These are phyloP conservation scores for Ctenomys sociabilis DNA, from an alignment of 2,113 vertebrate species.

Conservation along the genomic window DNA sequence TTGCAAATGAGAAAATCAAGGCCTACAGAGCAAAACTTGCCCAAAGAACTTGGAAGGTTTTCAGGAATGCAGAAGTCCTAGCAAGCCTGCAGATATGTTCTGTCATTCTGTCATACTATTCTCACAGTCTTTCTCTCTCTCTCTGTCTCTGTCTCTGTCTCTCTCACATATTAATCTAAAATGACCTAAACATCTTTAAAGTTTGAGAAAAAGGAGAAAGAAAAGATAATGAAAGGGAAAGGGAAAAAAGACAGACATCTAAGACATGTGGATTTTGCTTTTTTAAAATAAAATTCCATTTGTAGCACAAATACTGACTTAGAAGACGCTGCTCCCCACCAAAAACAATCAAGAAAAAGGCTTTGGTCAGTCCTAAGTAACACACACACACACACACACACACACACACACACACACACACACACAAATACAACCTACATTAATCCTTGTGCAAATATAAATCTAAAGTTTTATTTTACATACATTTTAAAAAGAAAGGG, in stretches of 20 bases:
- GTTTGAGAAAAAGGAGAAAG: background rate
- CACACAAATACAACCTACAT: background rate
- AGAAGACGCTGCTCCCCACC: too few species aligned
- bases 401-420: background rate
- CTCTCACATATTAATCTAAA: background rate
- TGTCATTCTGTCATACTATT: background rate
- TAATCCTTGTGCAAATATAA: background rate
- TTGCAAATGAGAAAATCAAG: background rate
- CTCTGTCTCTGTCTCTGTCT: background rate
- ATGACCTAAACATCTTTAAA: background rate
- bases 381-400: background rate
- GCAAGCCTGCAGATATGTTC: background rate
- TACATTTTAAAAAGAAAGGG: background rate
- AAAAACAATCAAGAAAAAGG: background rate
- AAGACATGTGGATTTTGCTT: background rate
- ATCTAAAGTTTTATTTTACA: background rate
- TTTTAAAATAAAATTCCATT: conserved; percentile 27
- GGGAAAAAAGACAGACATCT: background rate
- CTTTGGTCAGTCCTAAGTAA: background rate
- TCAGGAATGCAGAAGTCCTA: background rate
- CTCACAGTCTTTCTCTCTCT: too few species aligned
- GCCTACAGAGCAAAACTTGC: background rate
- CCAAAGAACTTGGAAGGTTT: background rate
- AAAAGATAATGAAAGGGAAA: background rate
- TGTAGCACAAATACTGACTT: too few species aligned